These are phyloP conservation scores for Leptogaster cylindrica DNA, from an alignment of 2,888 invertebrate genomes.

Conservation along the genomic window DNA sequence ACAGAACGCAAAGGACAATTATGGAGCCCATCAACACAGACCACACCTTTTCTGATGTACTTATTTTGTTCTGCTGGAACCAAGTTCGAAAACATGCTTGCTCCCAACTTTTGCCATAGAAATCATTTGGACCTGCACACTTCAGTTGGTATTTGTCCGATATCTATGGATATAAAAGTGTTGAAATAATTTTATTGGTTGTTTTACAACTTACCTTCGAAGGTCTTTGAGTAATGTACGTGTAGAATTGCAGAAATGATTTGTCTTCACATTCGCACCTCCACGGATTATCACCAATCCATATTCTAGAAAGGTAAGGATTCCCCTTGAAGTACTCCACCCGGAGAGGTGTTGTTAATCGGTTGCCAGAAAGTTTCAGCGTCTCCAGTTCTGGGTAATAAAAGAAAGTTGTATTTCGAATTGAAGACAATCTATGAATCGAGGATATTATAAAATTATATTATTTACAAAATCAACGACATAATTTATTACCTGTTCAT, in stretches of 20 bases:
- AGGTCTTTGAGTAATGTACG: slow-evolving; percentile 67
- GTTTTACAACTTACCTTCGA: slow-evolving; percentile 54
- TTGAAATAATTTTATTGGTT: not conserved
- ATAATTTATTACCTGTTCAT: slow-evolving; percentile 56
- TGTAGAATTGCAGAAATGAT: slow-evolving; percentile 69
- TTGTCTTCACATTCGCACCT: slow-evolving; percentile 72
- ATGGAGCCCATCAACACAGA: slow-evolving; percentile 68
- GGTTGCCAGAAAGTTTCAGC: slow-evolving; percentile 73
- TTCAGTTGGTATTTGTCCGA: slow-evolving; percentile 63
- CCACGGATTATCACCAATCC: slow-evolving; percentile 78
- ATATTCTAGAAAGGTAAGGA: slow-evolving; percentile 66
- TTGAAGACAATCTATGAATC: slow-evolving; percentile 67
- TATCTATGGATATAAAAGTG: slow-evolving; percentile 50
- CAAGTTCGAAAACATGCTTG: slow-evolving; percentile 70
- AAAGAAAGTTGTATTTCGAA: slow-evolving; percentile 70
- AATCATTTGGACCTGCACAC: slow-evolving; percentile 70
- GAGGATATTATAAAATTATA: no score
- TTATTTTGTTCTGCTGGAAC: slow-evolving; percentile 62
- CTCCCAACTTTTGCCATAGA: slow-evolving; percentile 73
- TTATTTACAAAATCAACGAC: slow-evolving; percentile 55
- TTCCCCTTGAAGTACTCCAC: slow-evolving; percentile 68
- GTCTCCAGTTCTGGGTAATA: slow-evolving; percentile 68
- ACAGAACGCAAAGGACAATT: slow-evolving; percentile 50
- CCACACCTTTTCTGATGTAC: slow-evolving; percentile 65
- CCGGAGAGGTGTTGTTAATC: slow-evolving; percentile 70